A percentile compares a stretch with the other conserved stretches of the same genome.
Evolutionary conservation across 2,797 vertebrate genomes (phyloP).

Genomic region (Champsocephalus gunnari): DNA sequence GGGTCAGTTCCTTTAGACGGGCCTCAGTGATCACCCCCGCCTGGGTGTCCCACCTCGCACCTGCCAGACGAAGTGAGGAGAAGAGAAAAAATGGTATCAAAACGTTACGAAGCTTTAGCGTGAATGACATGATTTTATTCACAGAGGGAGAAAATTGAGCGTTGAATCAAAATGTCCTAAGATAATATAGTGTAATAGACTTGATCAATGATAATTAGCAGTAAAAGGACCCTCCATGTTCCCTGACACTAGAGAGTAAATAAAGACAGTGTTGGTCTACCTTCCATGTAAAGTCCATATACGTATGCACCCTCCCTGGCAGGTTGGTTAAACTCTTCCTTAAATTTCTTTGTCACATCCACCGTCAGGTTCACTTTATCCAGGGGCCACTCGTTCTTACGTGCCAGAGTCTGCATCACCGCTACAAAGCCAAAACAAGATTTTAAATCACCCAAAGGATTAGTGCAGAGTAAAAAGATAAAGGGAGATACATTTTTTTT

Average conservation of each 20-base stretch:
- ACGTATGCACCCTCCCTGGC: slow-evolving; percentile 83
- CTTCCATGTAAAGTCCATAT: slow-evolving; percentile 86
- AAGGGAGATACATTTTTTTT: not conserved
- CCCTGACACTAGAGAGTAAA: not conserved
- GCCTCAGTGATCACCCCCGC: slow-evolving; percentile 81
- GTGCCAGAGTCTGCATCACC: slow-evolving; percentile 85
- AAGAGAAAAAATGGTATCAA: not conserved
- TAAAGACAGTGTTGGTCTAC: slow-evolving; percentile 55
- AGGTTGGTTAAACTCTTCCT: slow-evolving; percentile 87
- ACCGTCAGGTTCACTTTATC: slow-evolving; percentile 86
- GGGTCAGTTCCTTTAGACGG: slow-evolving; percentile 83
- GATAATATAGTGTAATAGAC: not conserved
- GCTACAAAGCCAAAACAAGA: slow-evolving; percentile 62
- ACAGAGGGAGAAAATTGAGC: no score
- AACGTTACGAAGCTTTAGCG: not conserved
- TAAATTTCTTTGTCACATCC: slow-evolving; percentile 87
- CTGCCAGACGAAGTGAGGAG: slow-evolving; percentile 50
- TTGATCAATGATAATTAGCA: not conserved
- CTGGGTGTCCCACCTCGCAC: slow-evolving; percentile 85
- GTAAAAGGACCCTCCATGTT: not conserved
- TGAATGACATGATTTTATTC: not conserved
- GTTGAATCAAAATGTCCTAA: not conserved
- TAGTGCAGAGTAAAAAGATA: not conserved
- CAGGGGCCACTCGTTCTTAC: slow-evolving; percentile 90
- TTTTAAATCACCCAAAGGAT: not conserved